A percentile compares a stretch with the other conserved stretches of the same genome.
Conservation (phyloP, 2,113 vertebrate species). For the Caloenas nicobarica region DNA sequence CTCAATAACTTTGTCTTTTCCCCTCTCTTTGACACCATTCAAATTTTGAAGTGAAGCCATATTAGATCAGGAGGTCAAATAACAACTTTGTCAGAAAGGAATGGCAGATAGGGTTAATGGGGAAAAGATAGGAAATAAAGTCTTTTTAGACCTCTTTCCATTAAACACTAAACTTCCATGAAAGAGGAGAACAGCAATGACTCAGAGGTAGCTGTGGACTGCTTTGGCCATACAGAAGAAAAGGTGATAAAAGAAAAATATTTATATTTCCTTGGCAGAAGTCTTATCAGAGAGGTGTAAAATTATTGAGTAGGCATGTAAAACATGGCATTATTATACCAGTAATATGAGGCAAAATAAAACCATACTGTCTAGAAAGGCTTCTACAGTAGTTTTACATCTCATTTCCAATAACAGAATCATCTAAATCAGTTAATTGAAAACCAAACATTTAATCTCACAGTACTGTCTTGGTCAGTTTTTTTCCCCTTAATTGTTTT, state of each 20-base stretch:
- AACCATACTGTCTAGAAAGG: constrained; percentile 15
- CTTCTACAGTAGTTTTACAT: constrained; percentile 21
- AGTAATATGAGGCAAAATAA: constrained; percentile 60
- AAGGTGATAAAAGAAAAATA: neutral
- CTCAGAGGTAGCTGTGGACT: neutral
- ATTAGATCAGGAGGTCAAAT: neutral
- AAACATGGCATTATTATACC: constrained; percentile 61
- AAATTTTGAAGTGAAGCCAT: neutral
- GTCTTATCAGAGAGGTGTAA: constrained; percentile 67
- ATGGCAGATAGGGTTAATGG: neutral
- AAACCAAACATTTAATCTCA: neutral
- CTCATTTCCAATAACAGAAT: constrained; percentile 23
- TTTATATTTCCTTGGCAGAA: constrained; percentile 24
- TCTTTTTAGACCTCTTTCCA: neutral
- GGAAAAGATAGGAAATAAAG: neutral
- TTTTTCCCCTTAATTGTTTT: neutral
- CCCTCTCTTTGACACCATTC: neutral
- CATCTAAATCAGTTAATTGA: constrained; percentile 30
- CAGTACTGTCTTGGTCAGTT: neutral
- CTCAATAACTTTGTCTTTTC: neutral
- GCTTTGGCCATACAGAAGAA: neutral
- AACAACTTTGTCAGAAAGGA: neutral
- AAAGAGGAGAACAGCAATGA: neutral
- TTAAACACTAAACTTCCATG: neutral
- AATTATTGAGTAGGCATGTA: constrained; percentile 65